Percentiles rank a stretch among this genome's conserved stretches.
Conservation (phyloP, 1,140 invertebrate species). For the Caligus rogercresseyi region DNA sequence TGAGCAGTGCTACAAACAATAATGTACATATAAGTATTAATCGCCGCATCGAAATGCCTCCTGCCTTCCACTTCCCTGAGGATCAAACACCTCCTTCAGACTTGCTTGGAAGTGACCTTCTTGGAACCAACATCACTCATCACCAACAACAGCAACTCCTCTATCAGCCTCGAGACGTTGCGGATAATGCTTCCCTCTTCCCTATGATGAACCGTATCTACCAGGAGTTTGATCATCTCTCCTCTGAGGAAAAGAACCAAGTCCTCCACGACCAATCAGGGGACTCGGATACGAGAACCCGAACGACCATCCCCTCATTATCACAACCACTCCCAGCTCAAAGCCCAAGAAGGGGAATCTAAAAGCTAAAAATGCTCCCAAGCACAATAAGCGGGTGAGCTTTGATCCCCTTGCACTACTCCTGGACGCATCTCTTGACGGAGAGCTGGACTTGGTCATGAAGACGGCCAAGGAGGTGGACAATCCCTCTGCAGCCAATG, state of each 20-base stretch:
- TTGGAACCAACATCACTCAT: too few relatives aligned
- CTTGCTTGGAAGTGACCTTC: constrained; percentile 29
- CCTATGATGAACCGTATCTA: constrained; percentile 20
- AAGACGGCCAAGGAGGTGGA: constrained; percentile 69
- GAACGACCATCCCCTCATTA: constrained; percentile 4
- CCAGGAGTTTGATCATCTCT: constrained; percentile 19
- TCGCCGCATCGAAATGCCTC: constrained; percentile 57
- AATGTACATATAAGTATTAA: constrained; percentile 45
- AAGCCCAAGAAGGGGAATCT: constrained; percentile 48
- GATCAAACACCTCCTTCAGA: constrained; percentile 42
- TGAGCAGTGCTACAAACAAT: too few relatives aligned
- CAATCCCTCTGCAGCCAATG: constrained; percentile 87
- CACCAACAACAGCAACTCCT: neutral
- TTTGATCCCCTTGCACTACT: constrained; percentile 92
- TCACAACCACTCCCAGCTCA: constrained; percentile 11
- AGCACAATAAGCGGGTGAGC: constrained; percentile 50
- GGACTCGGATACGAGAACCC: constrained; percentile 8
- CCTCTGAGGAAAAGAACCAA: constrained; percentile 17
- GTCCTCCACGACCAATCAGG: constrained; percentile 4
- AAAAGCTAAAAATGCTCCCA: constrained; percentile 30
- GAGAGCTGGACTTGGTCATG: constrained; percentile 87
- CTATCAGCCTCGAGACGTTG: constrained; percentile 14
- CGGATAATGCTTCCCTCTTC: constrained; percentile 17
- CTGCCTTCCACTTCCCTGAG: constrained; percentile 56
- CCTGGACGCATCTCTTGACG: constrained; percentile 90